Base-by-base conservation (phyloP, 2,888 invertebrate species). In the Himalopsyche anomala region DNA sequence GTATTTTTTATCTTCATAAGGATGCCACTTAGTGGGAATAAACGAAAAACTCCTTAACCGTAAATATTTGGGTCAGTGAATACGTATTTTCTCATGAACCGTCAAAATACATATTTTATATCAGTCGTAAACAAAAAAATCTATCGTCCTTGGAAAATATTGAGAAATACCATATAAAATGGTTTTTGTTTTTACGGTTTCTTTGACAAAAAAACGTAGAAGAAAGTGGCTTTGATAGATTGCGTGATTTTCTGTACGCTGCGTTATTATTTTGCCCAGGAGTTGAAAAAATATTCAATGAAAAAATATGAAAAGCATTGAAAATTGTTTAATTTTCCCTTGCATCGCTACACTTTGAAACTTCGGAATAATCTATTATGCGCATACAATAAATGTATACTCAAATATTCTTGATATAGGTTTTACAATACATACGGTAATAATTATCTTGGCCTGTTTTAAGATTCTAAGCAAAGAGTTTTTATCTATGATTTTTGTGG, bases 41-140 rank as follows among this genome's bases (percentile, higher is more conserved):
- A 62, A 62, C 62, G 62, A 62, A 62, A 62, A 62, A 62, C 62
- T 62, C 19, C 62, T 62, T 62, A 62, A n/a, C 19, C 62, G 62
- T 62, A 28, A 62, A 62, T 62, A 62, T 62, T n/a, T 62, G 62
- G 62, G 62, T 62, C 62, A 62, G 62, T 19, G 62, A 62, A 62
- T 62, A 6, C 11, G 62, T 62, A 19, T 62, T 62, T 62, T 62
- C 62, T 62, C 28, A 19, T 62, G 62, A 62, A 62, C 62, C 62
- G 19, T 62, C 62, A 19, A 62, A 62, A 62, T 62, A 62, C 19
- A 62, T 62, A 62, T 62, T 62, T 62, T 62, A 62, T 62, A 62
- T 62, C 62, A 28, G 62, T 62, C 62, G 62, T 62, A 62, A 62
- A 62, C 62, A 62, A 62, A 62, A 45, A 62, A 62, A 62, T 62